Conservation (phyloP, 2,888 invertebrate species). For the Tupiocoris notatus region DNA sequence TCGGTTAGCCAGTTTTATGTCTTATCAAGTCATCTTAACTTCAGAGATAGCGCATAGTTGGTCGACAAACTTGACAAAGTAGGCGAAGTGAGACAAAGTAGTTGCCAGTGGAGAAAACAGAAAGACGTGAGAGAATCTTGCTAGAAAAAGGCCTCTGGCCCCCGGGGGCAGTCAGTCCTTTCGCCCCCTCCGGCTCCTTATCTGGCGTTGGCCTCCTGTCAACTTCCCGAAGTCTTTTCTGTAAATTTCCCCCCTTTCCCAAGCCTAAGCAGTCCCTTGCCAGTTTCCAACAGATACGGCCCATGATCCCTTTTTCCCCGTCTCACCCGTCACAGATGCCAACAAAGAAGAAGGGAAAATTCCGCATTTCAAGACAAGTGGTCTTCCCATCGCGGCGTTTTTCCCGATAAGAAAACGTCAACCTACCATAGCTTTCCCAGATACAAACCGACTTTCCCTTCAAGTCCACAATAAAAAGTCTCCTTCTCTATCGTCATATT, state of each 20-base stretch:
- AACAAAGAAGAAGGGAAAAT: neutral
- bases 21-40: neutral
- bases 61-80: neutral
- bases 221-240: constrained; percentile 33
- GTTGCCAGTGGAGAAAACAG: neutral
- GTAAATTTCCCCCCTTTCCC: constrained; percentile 16
- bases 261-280: neutral
- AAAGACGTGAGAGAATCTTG: neutral
- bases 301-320: neutral
- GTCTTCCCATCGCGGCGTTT: neutral
- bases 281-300: constrained; percentile 17
- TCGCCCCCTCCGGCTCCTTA: neutral
- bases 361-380: constrained; percentile 28
- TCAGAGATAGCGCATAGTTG: neutral
- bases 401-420: constrained; percentile 26
- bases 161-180: neutral
- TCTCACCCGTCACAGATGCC: neutral
- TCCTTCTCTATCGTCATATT: neutral
- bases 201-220: constrained; percentile 10
- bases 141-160: neutral
- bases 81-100: neutral
- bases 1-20: neutral
- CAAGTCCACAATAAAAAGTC: neutral
- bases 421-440: neutral
- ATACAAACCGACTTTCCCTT: neutral